These are phyloP conservation scores for Dolichallabes microphthalmus DNA, from an alignment of 2,113 vertebrate species.

Conservation along the genomic window DNA sequence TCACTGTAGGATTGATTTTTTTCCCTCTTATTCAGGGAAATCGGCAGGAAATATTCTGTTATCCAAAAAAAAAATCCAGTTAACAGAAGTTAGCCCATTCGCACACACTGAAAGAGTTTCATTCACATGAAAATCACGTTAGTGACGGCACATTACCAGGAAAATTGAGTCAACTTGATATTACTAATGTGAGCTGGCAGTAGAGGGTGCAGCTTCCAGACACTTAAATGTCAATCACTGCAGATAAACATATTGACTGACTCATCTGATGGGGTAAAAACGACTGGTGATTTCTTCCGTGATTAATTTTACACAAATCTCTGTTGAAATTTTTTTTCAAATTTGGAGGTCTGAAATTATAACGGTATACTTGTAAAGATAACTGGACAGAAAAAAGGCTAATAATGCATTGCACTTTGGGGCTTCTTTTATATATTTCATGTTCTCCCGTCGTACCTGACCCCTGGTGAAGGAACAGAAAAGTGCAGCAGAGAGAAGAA, in stretches of 20 bases:
- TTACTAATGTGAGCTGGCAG: neutral
- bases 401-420: conserved; percentile 53
- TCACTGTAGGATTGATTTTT: neutral
- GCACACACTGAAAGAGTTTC: neutral
- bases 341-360: neutral
- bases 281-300: neutral
- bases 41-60: neutral
- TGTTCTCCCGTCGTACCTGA: conserved; percentile 71
- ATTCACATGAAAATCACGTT: neutral
- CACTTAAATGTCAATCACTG: neutral
- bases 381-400: conserved; percentile 15
- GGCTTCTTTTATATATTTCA: conserved; percentile 13
- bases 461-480: conserved; percentile 88
- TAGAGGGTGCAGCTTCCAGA: neutral
- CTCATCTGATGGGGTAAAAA: neutral
- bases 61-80: neutral
- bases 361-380: neutral
- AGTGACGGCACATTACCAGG: neutral
- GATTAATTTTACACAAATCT: neutral
- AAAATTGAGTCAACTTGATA: neutral
- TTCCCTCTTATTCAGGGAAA: neutral
- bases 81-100: neutral
- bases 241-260: neutral
- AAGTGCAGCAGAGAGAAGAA: conserved; percentile 84
- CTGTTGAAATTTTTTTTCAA: too few relatives aligned